Evolutionary conservation across 2,888 invertebrate species (phyloP), one percentile per base, ranked within the genome.

Genomic region (Ommatoiulus sabulosus): DNA sequence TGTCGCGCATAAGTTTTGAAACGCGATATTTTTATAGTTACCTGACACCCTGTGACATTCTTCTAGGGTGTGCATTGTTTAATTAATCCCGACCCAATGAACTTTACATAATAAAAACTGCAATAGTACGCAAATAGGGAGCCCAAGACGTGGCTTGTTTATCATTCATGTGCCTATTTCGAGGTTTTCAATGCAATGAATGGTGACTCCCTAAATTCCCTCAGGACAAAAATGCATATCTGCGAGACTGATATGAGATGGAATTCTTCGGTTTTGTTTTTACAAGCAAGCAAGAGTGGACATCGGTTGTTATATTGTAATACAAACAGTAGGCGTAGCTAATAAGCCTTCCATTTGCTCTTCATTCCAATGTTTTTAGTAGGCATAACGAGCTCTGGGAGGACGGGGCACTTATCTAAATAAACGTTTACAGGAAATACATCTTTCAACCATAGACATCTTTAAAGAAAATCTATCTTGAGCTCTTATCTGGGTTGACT

Each of bases 11-110:
- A 20, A 0, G 20, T 20, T 63, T n/a, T 20, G 63, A n/a, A 63
- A 63, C 3, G n/a, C 20, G 63, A 63, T 63, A n/a, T 63, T 63
- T 63, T 63, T 35, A 35, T 20, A 20, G 63, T 63, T 20, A 63
- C 63, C 1, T 20, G 20, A 63, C 63, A 63, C 63, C 63, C 3
- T 63, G 63, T 20, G 63, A 63, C 63, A 15, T 63, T 63, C 63
- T n/a, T 63, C 15, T 63, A 20, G 63, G 63, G 63, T 20, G 63
- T 63, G 63, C 63, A 63, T 63, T 63, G 63, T 63, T 63, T 63
- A 63, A 63, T 63, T 63, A 63, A 63, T 63, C 63, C 63, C 63
- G 63, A 63, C 63, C 63, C 63, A 63, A 63, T 63, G 63, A 63
- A 63, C 63, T 63, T 63, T 20, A 63, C 63, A 63, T 63, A 63